Evolutionary conservation across 1,140 invertebrate genomes (phyloP).

Genomic region (Zophobas atratus): DNA sequence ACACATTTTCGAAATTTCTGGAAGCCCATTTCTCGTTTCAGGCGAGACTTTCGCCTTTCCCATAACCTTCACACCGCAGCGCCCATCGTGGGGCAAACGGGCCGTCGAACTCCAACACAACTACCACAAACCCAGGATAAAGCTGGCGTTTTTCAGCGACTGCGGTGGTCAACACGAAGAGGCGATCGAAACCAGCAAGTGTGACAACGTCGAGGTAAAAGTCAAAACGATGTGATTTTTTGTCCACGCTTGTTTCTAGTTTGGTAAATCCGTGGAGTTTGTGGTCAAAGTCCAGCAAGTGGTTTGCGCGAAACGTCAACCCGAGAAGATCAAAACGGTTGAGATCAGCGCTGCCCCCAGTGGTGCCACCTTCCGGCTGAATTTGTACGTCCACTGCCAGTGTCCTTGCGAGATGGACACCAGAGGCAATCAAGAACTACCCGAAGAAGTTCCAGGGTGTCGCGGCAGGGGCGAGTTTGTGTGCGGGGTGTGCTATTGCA

Average conservation of each 20-base stretch:
- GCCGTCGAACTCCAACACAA: constrained; percentile 1
- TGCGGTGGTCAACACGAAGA: not conserved
- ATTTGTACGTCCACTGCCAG: constrained; percentile 23
- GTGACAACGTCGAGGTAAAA: constrained; percentile 1
- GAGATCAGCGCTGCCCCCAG: not conserved
- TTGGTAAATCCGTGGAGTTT: constrained; percentile 8
- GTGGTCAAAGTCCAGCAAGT: constrained; percentile 3
- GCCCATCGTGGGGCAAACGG: not conserved
- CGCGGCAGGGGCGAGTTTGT: not conserved
- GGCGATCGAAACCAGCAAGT: not conserved
- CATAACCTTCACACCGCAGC: constrained; percentile 1
- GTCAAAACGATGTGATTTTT: not conserved
- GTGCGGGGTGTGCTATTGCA: constrained; percentile 21
- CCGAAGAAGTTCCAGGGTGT: not conserved
- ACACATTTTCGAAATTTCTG: not conserved
- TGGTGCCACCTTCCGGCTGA: not conserved
- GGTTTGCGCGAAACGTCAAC: constrained; percentile 9
- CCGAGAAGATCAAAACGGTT: constrained; percentile 1
- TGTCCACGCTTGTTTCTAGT: constrained; percentile 15
- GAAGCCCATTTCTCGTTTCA: not conserved
- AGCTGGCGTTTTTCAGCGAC: constrained; percentile 4
- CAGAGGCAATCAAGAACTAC: not conserved
- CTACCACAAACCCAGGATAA: not conserved
- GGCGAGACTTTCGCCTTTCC: constrained; percentile 14
- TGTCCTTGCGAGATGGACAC: constrained; percentile 28